Evolutionary conservation across 2,113 vertebrate genomes (phyloP), one percentile per base, ranked within the genome.

Genomic region (Protobothrops mucrosquamatus): DNA sequence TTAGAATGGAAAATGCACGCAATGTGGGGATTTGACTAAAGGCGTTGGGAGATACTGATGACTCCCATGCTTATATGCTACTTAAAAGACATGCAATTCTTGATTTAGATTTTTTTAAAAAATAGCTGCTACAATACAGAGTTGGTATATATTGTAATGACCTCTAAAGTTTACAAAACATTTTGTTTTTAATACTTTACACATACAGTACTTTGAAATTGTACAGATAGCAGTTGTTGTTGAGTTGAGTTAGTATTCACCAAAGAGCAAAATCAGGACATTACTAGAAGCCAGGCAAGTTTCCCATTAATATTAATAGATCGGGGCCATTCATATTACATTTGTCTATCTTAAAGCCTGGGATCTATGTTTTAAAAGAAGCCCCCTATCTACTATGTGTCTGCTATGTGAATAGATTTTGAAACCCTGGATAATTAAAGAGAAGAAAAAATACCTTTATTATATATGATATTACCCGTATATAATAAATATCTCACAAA

Each of bases 21-120:
- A 95, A 94, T 94, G 87, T 15, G 57, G 94, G 34, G 85, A 93
- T 97, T 91, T 90, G 96, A 96, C 94, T 92, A 97, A 89, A 95
- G n/a, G 96, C 74, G 94, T 92, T 95, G 93, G 92, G 97, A 97
- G 96, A 96, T 95, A 96, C 15, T 92, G 94, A 95, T 95, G 94
- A 94, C 91, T 96, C 95, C 93, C 90, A 94, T 90, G 92, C 87
- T 92, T 96, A 95, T 95, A 56, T 93, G 93, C 39, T 96, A 91
- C 97, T 97, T 97, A 96, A 96, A 96, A 96, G 95, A 91, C 93
- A 96, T 96, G 90, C 91, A 94, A 88, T 93, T 96, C 91, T 94
- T 87, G 89, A 92, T 93, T 95, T 92, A 96, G 93, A 94, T 69
- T 69, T 51, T 51, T 51, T 51, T 51, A 94, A 96, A 94, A 51